Base-by-base conservation (phyloP, 2,797 vertebrate species). In the Melopsittacus undulatus region DNA sequence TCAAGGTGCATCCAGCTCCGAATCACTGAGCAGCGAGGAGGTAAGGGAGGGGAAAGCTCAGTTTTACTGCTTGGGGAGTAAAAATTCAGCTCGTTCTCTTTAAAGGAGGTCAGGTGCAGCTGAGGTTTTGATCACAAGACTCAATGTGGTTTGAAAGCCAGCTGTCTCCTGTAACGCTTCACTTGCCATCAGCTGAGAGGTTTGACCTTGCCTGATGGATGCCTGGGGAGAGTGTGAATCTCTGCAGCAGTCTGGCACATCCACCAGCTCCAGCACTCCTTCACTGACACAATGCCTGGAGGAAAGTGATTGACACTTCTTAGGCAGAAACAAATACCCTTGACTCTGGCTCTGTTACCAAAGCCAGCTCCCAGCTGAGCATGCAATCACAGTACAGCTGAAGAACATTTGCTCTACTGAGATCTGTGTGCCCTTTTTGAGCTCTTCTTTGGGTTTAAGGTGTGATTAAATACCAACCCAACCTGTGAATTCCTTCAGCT, bases 11-110 rank as follows among this genome's bases (percentile, higher is more conserved):
- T 92, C 91, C 89, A 82, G 93, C n/a, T 98, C 98, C 0, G 97
- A 97, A 54, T 98, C 98, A 0, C 26, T 59, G 84, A 98, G 98
- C 97, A 98, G 97, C 0, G 98, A 98, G 73, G 98, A 98, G 97
- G 98, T 98, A 88, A 20, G 91, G 23, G 56, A 72, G 9, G 14
- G 26, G 9, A 62, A 80, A 68, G 23, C 10, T 1, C 1, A 15
- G 27, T 76, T 54, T 26, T 73, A 27, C 59, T 76, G 46, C 57
- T 32, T 36, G 10, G 30, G 26, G 12, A 40, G 40, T 0, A 4
- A 54, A 79, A 72, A 26, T 32, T 48, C 40, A 51, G 27, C 59
- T 81, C 4, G 3, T 30, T 3, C 11, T 82, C 23, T 59, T 68
- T 24, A 11, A 66, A 82, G 17, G 19, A 38, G 34, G n/a, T 56